Evolutionary conservation across 2,797 vertebrate genomes (phyloP).

Genomic region (Malacoctenus gilli): DNA sequence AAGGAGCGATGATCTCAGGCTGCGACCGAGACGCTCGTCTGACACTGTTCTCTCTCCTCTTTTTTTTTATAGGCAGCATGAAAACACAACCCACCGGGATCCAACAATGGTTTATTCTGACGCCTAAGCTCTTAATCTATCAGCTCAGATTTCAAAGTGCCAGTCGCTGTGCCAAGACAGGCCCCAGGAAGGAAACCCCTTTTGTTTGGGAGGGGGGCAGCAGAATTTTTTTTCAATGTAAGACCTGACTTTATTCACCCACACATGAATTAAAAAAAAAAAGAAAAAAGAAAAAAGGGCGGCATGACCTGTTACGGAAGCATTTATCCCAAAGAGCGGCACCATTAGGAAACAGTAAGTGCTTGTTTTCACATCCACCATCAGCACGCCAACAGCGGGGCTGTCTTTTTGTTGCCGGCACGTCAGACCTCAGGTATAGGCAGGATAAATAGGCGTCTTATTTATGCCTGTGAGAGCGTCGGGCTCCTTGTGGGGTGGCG

Average conservation of each 20-base stretch:
- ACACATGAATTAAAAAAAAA: constrained; percentile 19
- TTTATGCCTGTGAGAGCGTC: constrained; percentile 72
- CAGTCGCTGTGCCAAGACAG: constrained; percentile 70
- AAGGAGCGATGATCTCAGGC: constrained; percentile 16
- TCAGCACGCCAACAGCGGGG: constrained; percentile 51
- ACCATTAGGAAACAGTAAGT: constrained; percentile 59
- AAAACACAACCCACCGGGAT: constrained; percentile 59
- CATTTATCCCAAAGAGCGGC: constrained; percentile 53
- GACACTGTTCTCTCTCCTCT: constrained; percentile 27
- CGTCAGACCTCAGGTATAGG: constrained; percentile 77
- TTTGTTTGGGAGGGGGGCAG: constrained; percentile 64
- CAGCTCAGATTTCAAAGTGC: constrained; percentile 78
- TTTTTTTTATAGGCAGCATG: constrained; percentile 10
- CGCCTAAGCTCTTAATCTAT: constrained; percentile 77
- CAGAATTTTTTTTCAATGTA: constrained; percentile 61
- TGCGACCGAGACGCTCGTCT: constrained; percentile 30
- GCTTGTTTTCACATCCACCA: constrained; percentile 65
- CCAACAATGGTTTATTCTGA: constrained; percentile 77
- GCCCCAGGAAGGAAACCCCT: constrained; percentile 71
- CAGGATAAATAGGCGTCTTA: constrained; percentile 74
- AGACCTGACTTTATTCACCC: constrained; percentile 60
- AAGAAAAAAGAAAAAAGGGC: constrained; percentile 23
- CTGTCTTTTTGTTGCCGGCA: constrained; percentile 66
- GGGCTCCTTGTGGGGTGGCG: constrained; percentile 77
- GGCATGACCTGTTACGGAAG: constrained; percentile 54